A percentile compares a stretch with the other conserved stretches of the same genome.
These are phyloP conservation scores for Phania funesta DNA, from an alignment of 2,888 invertebrate genomes.

Conservation along the genomic window DNA sequence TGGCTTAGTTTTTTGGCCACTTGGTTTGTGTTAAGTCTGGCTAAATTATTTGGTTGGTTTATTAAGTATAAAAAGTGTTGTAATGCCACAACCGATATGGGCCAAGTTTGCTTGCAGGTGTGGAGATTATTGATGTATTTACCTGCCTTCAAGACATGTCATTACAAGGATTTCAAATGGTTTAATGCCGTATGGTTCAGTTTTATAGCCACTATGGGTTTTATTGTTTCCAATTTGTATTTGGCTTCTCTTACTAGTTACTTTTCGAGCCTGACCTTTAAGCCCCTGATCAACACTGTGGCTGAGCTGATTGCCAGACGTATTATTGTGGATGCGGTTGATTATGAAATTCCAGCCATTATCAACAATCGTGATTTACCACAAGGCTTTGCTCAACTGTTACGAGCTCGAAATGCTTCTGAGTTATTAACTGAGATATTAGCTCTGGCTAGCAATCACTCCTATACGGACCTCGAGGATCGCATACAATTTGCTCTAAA, in stretches of 20 bases:
- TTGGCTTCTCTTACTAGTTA: constrained; percentile 72
- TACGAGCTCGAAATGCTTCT: constrained; percentile 59
- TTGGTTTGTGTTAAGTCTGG: constrained; percentile 64
- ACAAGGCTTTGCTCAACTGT: constrained; percentile 59
- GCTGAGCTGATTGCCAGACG: constrained; percentile 65
- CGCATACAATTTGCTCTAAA: constrained; percentile 69
- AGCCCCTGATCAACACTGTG: constrained; percentile 66
- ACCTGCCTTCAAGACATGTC: constrained; percentile 48
- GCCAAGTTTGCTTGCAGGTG: constrained; percentile 65
- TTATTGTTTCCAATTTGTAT: constrained; percentile 72
- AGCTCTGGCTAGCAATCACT: constrained; percentile 33
- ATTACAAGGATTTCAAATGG: constrained; percentile 40
- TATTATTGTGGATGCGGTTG: constrained; percentile 66
- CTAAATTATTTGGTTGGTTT: constrained; percentile 34
- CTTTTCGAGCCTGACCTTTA: constrained; percentile 70
- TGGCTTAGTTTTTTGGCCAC: constrained; percentile 68
- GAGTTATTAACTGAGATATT: constrained; percentile 56
- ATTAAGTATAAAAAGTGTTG: neutral
- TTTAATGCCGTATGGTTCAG: constrained; percentile 58
- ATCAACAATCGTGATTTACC: constrained; percentile 69
- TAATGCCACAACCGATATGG: constrained; percentile 42
- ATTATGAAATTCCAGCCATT: constrained; percentile 70
- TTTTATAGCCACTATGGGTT: constrained; percentile 68
- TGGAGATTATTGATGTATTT: constrained; percentile 68
- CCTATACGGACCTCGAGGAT: constrained; percentile 69